A percentile compares a stretch with the other conserved stretches of the same genome.
Conservation (phyloP, 2,888 invertebrate genomes). For the Amphipyra tragopoginis region DNA sequence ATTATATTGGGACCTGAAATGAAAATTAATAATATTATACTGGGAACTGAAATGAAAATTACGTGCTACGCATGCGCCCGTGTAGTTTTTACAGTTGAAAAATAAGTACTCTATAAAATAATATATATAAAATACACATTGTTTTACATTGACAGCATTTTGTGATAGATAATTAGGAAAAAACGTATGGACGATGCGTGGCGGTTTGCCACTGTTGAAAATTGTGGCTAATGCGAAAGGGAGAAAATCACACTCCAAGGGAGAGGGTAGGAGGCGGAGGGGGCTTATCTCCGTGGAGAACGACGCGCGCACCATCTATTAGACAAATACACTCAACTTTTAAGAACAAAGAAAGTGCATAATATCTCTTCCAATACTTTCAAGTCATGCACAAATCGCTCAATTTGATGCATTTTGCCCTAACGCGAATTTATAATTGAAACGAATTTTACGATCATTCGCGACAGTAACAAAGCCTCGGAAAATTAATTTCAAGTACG, state of each 20-base stretch:
- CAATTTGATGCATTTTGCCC: not conserved
- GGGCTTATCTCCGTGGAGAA: constrained; percentile 57
- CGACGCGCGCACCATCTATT: constrained; percentile 74
- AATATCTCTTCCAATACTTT: constrained; percentile 16
- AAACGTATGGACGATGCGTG: constrained; percentile 50
- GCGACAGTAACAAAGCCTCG: not conserved
- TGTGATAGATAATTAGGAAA: constrained; percentile 15
- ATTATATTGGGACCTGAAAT: no score
- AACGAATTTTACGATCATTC: not conserved
- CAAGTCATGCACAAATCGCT: not conserved
- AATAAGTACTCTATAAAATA: not conserved
- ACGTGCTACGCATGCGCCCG: no score
- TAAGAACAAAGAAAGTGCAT: constrained; percentile 45
- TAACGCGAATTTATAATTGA: not conserved
- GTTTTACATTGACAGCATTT: not conserved
- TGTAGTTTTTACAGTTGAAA: no score
- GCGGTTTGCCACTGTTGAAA: constrained; percentile 61
- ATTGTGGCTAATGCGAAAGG: constrained; percentile 71
- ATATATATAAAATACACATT: no score
- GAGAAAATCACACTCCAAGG: constrained; percentile 64
- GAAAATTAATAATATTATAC: no score
- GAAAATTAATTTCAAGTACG: not conserved
- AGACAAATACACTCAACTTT: constrained; percentile 48
- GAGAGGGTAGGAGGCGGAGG: constrained; percentile 56
- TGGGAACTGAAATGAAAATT: no score